These are phyloP conservation scores for Drosophila neonasuta DNA, from an alignment of 2,888 invertebrate genomes.

Conservation along the genomic window DNA sequence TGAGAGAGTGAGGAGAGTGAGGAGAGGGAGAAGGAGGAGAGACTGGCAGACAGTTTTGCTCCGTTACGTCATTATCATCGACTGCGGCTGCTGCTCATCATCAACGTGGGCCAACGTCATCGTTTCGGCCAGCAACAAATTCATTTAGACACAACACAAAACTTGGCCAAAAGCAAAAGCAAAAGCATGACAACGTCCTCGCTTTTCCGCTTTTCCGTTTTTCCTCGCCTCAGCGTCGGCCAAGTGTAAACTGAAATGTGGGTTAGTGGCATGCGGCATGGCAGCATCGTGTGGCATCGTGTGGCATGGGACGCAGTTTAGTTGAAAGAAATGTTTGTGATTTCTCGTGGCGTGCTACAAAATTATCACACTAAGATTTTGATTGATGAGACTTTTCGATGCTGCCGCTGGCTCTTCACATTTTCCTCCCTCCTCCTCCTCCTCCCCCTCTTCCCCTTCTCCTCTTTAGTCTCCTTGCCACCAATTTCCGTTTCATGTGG, in stretches of 20 bases:
- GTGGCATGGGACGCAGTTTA: conserved; percentile 41
- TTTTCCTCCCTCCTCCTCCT: neutral
- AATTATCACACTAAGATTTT: conserved; percentile 72
- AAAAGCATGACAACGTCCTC: conserved; percentile 40
- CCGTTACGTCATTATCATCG: conserved; percentile 62
- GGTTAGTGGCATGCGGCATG: conserved; percentile 60
- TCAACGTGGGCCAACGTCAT: conserved; percentile 47
- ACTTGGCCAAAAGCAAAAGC: conserved; percentile 56
- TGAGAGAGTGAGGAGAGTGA: neutral
- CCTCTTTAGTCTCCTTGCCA: conserved; percentile 1
- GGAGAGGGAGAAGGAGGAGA: neutral
- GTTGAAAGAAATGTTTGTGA: conserved; percentile 68
- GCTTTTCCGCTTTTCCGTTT: neutral
- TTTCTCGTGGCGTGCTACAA: conserved; percentile 67
- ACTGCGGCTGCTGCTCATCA: conserved; percentile 16
- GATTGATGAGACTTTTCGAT: conserved; percentile 68
- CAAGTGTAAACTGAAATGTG: conserved; percentile 63
- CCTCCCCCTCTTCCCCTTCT: neutral
- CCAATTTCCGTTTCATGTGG: conserved; percentile 25
- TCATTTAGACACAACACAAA: conserved; percentile 61
- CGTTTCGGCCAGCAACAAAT: conserved; percentile 52
- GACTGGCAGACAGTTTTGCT: conserved; percentile 42
- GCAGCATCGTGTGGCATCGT: conserved; percentile 3
- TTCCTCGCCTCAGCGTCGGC: conserved; percentile 30
- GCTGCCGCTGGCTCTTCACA: conserved; percentile 32